These are phyloP conservation scores for Petroica traversi DNA, from an alignment of 2,113 vertebrate species.

Conservation along the genomic window DNA sequence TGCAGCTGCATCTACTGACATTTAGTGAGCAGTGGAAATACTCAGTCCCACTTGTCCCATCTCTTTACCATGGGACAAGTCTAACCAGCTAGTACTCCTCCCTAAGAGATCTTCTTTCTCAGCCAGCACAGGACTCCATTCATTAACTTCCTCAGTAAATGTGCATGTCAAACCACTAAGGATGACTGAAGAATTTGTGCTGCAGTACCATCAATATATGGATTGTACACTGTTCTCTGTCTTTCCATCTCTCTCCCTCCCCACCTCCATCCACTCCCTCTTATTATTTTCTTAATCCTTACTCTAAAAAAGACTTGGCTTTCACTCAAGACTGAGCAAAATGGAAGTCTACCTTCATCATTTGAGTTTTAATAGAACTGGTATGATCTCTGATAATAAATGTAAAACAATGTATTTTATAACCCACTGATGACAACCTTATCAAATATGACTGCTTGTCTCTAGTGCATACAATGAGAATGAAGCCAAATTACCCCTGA, in stretches of 20 bases:
- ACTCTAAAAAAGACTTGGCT: background rate
- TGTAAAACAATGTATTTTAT: background rate
- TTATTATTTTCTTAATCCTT: background rate
- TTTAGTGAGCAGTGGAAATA: background rate
- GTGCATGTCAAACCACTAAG: background rate
- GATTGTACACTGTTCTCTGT: background rate
- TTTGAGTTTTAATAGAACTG: background rate
- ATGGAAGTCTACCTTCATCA: background rate
- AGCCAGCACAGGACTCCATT: constrained; percentile 3
- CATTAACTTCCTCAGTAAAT: constrained; percentile 32
- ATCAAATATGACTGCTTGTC: background rate
- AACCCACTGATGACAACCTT: background rate
- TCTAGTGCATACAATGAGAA: background rate
- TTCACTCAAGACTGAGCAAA: background rate
- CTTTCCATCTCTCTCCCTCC: background rate
- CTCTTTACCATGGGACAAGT: background rate
- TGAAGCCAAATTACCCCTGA: background rate
- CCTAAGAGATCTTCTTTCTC: background rate
- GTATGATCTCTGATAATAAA: background rate
- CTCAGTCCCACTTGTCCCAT: background rate
- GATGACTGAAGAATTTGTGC: constrained; percentile 24
- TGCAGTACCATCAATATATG: constrained; percentile 54
- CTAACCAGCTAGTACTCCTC: background rate
- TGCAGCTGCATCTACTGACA: background rate
- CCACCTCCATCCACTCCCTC: background rate